Conservation (phyloP, 2,113 vertebrate species). For the Plectropomus leopardus region DNA sequence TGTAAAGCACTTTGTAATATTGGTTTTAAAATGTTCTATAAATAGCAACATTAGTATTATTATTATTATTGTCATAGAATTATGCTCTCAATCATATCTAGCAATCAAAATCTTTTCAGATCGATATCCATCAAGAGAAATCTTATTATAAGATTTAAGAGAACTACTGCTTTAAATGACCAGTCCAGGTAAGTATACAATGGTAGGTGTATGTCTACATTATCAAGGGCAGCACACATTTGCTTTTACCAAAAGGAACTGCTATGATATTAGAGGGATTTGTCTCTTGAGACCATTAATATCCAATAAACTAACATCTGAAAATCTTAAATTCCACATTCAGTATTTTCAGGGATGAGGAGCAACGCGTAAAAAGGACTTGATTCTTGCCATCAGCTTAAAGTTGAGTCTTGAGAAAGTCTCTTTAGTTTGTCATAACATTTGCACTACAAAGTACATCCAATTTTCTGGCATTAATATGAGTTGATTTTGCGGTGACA, state of each 20-base stretch:
- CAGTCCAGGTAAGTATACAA: neutral
- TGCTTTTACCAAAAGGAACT: neutral
- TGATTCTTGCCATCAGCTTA: neutral
- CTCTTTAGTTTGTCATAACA: slow-evolving; percentile 1
- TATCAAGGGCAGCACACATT: neutral
- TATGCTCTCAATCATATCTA: too few relatives aligned
- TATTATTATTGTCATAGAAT: too few relatives aligned
- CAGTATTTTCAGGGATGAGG: neutral
- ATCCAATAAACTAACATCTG: neutral
- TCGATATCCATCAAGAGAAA: too few relatives aligned
- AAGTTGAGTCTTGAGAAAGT: slow-evolving; percentile 20
- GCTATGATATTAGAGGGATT: slow-evolving; percentile 1
- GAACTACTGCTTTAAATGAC: too few relatives aligned
- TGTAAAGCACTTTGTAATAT: too few relatives aligned
- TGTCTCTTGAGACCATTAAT: neutral
- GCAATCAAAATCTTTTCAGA: too few relatives aligned
- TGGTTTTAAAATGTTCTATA: too few relatives aligned
- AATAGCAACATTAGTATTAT: too few relatives aligned
- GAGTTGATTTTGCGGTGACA: slow-evolving; percentile 28
- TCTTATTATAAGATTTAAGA: too few relatives aligned
- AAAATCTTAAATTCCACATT: slow-evolving; percentile 17
- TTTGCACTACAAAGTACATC: slow-evolving; percentile 24
- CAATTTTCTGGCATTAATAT: slow-evolving; percentile 16
- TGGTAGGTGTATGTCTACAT: neutral
- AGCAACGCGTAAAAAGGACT: neutral